These are phyloP conservation scores for Hipposideros armiger DNA, from an alignment of 2,113 vertebrate species.

Conservation along the genomic window DNA sequence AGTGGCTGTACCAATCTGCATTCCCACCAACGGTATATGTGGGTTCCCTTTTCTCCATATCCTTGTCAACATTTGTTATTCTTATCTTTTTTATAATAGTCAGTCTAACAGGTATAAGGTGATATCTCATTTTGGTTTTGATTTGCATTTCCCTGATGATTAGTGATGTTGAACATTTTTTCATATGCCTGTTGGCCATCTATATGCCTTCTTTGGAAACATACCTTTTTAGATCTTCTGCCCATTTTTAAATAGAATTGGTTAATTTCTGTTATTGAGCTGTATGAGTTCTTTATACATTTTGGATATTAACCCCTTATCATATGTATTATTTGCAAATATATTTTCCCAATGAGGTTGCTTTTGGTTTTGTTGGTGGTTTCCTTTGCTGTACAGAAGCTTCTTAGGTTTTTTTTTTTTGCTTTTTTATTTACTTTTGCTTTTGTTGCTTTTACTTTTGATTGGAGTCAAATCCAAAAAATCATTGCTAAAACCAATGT, in stretches of 20 bases:
- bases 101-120: background rate
- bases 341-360: background rate
- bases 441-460: background rate
- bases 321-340: background rate
- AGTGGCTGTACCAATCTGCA: background rate
- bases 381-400: background rate
- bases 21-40: background rate
- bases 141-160: background rate
- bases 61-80: background rate
- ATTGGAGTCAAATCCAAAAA: background rate
- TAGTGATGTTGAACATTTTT: background rate
- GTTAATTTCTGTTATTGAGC: background rate
- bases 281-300: background rate
- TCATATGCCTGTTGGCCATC: background rate
- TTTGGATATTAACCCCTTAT: background rate
- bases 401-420: background rate
- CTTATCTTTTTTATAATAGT: background rate
- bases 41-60: background rate
- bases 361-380: background rate
- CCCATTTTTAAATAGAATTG: background rate
- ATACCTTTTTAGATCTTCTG: background rate
- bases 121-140: background rate
- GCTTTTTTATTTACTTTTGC: background rate
- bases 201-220: background rate
- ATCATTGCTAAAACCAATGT: background rate